phyloP scores from a whole-genome alignment of 2,113 vertebrate species.

The Trochalopteron elliotii region DNA sequence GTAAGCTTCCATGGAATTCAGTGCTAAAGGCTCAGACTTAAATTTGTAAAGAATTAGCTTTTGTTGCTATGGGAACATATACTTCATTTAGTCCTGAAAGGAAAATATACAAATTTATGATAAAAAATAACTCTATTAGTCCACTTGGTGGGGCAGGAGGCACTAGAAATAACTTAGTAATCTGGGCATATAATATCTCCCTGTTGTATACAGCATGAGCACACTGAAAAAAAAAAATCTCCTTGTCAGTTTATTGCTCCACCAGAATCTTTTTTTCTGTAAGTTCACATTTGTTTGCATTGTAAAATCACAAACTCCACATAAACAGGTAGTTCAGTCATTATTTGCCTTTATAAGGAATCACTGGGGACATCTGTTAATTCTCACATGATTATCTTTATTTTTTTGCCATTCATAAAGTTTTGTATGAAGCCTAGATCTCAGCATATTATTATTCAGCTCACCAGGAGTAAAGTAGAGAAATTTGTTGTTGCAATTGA shows the following conservation, averaged over 20 bases:
- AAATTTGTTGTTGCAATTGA: constrained; percentile 52
- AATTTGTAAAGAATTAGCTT: constrained; percentile 58
- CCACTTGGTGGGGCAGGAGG: constrained; percentile 94
- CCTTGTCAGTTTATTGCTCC: constrained; percentile 45
- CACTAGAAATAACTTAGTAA: constrained; percentile 70
- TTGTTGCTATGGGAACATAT: constrained; percentile 58
- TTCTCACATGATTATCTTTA: constrained; percentile 57
- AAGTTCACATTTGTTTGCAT: constrained; percentile 55
- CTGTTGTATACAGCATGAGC: constrained; percentile 23
- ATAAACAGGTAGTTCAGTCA: constrained; percentile 45
- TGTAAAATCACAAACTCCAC: constrained; percentile 64
- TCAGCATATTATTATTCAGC: constrained; percentile 47
- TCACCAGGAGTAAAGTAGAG: constrained; percentile 22
- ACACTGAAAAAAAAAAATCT: neutral
- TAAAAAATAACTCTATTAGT: constrained; percentile 79
- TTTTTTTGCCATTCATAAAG: constrained; percentile 64
- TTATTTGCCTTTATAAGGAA: constrained; percentile 67
- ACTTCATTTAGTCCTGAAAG: constrained; percentile 45
- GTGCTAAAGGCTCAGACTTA: constrained; percentile 29
- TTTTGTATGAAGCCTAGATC: constrained; percentile 51
- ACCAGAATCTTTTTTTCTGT: constrained; percentile 15
- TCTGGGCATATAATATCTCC: constrained; percentile 5
- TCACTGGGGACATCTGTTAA: constrained; percentile 42
- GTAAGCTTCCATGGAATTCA: constrained; percentile 27
- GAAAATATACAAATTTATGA: constrained; percentile 44